These are phyloP conservation scores for Thomomys bottae DNA, from an alignment of 2,113 vertebrate species.

Conservation along the genomic window DNA sequence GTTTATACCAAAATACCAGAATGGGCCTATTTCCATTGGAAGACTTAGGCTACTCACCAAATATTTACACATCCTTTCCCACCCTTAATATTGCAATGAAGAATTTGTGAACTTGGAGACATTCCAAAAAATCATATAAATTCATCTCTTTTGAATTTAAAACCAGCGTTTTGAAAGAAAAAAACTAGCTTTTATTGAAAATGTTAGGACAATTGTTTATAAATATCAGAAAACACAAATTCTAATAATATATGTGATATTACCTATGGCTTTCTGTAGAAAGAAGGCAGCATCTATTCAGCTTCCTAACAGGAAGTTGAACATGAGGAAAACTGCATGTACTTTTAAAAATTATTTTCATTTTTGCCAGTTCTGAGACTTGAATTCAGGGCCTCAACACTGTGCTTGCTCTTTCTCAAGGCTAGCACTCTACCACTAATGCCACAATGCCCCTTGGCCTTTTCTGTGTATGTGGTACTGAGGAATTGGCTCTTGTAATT, in stretches of 20 bases:
- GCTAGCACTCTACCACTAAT: too few relatives aligned
- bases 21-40: slow-evolving; percentile 73
- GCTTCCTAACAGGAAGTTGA: not conserved
- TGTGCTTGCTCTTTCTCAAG: too few relatives aligned
- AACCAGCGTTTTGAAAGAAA: slow-evolving; percentile 58
- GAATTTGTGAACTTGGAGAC: slow-evolving; percentile 75
- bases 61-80: slow-evolving; percentile 81
- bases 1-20: slow-evolving; percentile 64
- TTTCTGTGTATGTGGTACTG: too few relatives aligned
- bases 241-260: slow-evolving; percentile 38
- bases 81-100: slow-evolving; percentile 69
- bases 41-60: slow-evolving; percentile 68
- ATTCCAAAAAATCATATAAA: slow-evolving; percentile 73
- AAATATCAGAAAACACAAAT: slow-evolving; percentile 51
- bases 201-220: slow-evolving; percentile 29
- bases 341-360: too few relatives aligned
- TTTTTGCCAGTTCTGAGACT: too few relatives aligned
- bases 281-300: not conserved
- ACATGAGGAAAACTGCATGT: not conserved
- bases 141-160: slow-evolving; percentile 65
- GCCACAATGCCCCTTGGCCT: too few relatives aligned
- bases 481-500: not conserved
- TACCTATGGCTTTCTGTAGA: not conserved
- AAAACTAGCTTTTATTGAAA: slow-evolving; percentile 45
- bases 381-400: too few relatives aligned